Percentiles rank a stretch among this genome's conserved stretches.
phyloP scores from a whole-genome alignment of 2,797 vertebrate species.

The Sphaeramia orbicularis region DNA sequence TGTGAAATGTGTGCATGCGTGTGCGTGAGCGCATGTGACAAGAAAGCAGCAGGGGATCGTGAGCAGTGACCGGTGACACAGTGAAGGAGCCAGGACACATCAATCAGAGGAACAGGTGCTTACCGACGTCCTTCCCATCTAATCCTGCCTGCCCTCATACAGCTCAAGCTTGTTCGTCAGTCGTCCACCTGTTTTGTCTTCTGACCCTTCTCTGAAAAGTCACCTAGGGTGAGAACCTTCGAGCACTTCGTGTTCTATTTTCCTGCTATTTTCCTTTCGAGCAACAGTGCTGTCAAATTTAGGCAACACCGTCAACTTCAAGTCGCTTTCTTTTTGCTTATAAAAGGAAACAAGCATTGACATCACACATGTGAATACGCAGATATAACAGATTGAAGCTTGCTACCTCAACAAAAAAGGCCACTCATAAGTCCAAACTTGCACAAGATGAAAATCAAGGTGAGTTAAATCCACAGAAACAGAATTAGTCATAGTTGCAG shows the following conservation, averaged over 20 bases:
- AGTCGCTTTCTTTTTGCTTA: background rate
- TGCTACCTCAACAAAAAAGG: too few species aligned
- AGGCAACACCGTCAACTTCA: background rate
- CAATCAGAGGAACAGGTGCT: conserved; percentile 70
- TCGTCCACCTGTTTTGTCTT: conserved; percentile 57
- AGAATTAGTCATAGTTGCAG: conserved; percentile 11
- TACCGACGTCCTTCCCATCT: conserved; percentile 37
- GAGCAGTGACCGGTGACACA: conserved; percentile 51
- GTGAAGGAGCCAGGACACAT: conserved; percentile 62
- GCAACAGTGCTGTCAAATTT: background rate
- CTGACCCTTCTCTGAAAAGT: conserved; percentile 56
- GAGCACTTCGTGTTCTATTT: background rate
- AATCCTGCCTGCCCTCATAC: conserved; percentile 48
- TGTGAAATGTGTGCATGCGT: conserved; percentile 7
- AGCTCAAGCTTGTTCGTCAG: conserved; percentile 42
- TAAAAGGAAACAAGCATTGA: background rate
- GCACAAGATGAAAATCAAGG: conserved; percentile 3
- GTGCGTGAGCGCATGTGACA: conserved; percentile 23
- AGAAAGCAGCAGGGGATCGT: conserved; percentile 34
- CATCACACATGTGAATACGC: background rate
- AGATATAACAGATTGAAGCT: background rate
- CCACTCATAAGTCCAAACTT: background rate
- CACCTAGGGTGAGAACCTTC: conserved; percentile 21
- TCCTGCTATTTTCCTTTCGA: background rate
- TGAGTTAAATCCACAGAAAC: conserved; percentile 16